phyloP scores from a whole-genome alignment of 2,888 invertebrate species.

The Metopia argyrocephala region DNA sequence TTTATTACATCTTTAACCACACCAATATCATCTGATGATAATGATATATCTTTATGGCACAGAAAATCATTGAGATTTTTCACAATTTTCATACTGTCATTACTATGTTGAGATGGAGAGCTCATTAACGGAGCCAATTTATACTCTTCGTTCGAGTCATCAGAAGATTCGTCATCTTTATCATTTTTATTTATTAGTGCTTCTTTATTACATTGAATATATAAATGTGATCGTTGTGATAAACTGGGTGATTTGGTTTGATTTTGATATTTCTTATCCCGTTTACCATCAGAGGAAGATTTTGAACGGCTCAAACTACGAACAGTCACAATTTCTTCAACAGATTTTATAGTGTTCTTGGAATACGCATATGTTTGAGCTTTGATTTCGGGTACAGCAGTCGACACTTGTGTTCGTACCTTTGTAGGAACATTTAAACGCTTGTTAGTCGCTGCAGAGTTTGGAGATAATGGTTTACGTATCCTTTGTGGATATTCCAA shows the following conservation, averaged over 20 bases:
- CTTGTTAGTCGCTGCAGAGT: neutral
- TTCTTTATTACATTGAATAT: neutral
- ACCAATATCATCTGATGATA: constrained; percentile 66
- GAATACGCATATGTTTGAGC: constrained; percentile 8
- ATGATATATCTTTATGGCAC: constrained; percentile 47
- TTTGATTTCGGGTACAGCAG: constrained; percentile 42
- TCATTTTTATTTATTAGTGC: neutral
- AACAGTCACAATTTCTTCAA: constrained; percentile 66
- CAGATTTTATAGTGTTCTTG: constrained; percentile 65
- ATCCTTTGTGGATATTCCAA: constrained; percentile 27
- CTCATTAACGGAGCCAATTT: constrained; percentile 63
- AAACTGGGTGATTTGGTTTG: neutral
- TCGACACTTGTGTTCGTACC: constrained; percentile 20
- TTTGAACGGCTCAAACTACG: constrained; percentile 66
- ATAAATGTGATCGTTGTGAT: no score
- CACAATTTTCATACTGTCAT: constrained; percentile 46
- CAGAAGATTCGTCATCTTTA: neutral
- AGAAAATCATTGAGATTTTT: constrained; percentile 66
- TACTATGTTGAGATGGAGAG: constrained; percentile 24
- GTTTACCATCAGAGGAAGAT: constrained; percentile 53
- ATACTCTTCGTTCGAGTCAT: constrained; percentile 61
- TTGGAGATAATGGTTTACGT: constrained; percentile 32
- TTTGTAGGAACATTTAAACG: neutral
- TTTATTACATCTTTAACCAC: constrained; percentile 68
- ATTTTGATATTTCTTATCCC: neutral